Conservation (phyloP, 2,113 vertebrate species). For the Charadrius vociferus region DNA sequence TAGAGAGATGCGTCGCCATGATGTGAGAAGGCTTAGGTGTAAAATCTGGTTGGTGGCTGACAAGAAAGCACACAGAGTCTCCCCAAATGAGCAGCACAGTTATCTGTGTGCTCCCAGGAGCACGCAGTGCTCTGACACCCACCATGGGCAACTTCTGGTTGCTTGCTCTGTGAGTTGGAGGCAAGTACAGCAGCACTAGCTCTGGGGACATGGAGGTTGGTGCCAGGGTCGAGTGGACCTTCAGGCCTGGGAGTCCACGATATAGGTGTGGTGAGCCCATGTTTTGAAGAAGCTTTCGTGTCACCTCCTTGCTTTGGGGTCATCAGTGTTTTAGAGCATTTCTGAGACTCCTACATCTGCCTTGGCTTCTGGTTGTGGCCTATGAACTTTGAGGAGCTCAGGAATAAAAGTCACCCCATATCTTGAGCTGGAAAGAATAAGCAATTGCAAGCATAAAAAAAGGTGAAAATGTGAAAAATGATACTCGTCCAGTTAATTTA, state of each 20-base stretch:
- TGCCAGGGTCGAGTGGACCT: no score
- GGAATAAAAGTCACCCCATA: not conserved
- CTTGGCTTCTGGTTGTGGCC: not conserved
- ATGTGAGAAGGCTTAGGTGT: not conserved
- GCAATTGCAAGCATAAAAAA: not conserved
- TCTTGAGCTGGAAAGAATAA: not conserved
- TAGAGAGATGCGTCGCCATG: not conserved
- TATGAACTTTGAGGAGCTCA: not conserved
- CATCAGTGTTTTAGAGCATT: not conserved
- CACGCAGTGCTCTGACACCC: rapidly evolving
- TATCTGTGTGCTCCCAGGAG: rapidly evolving
- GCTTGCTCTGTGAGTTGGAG: rapidly evolving
- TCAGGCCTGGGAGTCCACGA: not conserved
- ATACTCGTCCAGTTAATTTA: not conserved
- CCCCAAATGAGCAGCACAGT: rapidly evolving
- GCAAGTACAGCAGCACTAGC: rapidly evolving
- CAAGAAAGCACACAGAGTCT: not conserved
- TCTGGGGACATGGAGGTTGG: rapidly evolving
- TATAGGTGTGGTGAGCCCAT: no score
- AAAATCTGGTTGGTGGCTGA: not conserved
- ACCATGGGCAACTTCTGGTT: rapidly evolving
- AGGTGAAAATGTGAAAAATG: not conserved
- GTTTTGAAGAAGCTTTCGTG: not conserved
- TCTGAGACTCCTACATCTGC: rapidly evolving
- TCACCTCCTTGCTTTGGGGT: not conserved